Base-by-base conservation (phyloP, 37 sponge, comb jelly and placozoan genomes). In the Dysidea cf. avara region DNA sequence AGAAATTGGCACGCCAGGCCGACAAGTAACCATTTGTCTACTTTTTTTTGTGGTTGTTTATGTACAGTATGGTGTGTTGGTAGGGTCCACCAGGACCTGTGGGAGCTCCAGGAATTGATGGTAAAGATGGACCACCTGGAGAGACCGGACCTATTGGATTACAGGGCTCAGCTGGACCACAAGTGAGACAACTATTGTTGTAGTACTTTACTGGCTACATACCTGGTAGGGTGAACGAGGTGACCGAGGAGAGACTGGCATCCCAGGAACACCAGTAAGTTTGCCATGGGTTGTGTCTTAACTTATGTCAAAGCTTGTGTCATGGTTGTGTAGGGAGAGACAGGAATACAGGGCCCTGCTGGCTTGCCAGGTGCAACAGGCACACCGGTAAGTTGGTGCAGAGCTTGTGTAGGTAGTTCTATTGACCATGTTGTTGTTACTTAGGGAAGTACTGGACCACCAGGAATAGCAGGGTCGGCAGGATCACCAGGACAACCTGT, bases 351-450 rank as follows among this genome's bases (percentile, higher is more conserved):
- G 18, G 87, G 87, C 12, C 57, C 70, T 2, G 18, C 64, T 31
- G 87, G 87, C 25, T 40, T 31, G 4, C 56, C 79, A 24, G 87
- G 87, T 26, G 32, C 49, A 24, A 58, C 71, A 25, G 86, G 86
- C 2, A 66, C 52, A 29, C 78, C 74, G 25, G 86, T 80, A n/a
- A n/a, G n/a, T n/a, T n/a, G n/a, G n/a, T n/a, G n/a, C n/a, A n/a
- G n/a, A n/a, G n/a, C n/a, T n/a, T n/a, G n/a, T n/a, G n/a, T n/a
- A n/a, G n/a, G n/a, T n/a, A n/a, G n/a, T n/a, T n/a, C n/a, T n/a
- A n/a, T n/a, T n/a, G n/a, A n/a, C n/a, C n/a, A n/a, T n/a, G n/a
- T n/a, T n/a, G n/a, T n/a, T n/a, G n/a, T n/a, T n/a, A 6, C 14
- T 35, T 3, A 73, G 51, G 74, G 74, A 52, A 52, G 29, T 2